Conservation (phyloP, 1,140 invertebrate genomes). For the Aphelenchoides besseyi region DNA sequence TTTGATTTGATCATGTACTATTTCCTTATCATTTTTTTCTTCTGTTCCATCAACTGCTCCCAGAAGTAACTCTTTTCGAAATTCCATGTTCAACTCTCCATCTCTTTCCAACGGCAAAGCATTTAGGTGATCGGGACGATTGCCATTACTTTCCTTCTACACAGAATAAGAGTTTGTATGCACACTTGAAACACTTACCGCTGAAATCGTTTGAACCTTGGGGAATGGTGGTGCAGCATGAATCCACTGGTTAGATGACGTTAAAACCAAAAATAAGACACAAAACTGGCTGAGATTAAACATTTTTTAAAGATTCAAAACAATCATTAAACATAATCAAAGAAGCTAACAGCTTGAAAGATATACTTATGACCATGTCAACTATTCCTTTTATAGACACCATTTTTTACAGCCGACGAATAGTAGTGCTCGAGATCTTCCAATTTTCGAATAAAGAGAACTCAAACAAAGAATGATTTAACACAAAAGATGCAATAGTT, state of each 20-base stretch:
- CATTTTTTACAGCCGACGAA: too few relatives aligned
- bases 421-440: too few relatives aligned
- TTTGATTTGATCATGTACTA: conserved; percentile 23
- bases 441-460: too few relatives aligned
- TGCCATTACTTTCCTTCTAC: background rate
- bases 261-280: background rate
- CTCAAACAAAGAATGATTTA: too few relatives aligned
- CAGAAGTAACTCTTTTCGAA: conserved; percentile 37
- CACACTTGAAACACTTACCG: background rate
- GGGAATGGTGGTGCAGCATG: background rate
- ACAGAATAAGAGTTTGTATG: background rate
- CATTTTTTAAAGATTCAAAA: too few relatives aligned
- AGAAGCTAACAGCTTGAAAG: too few relatives aligned
- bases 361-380: too few relatives aligned
- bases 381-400: too few relatives aligned
- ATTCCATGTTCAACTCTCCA: conserved; percentile 37
- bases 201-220: background rate
- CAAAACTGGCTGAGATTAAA: background rate
- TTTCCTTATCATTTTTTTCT: conserved; percentile 27
- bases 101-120: conserved; percentile 41
- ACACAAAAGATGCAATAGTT: too few relatives aligned
- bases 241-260: background rate
- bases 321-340: too few relatives aligned
- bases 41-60: conserved; percentile 14
- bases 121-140: conserved; percentile 42